Evolutionary conservation across 1,140 invertebrate genomes (phyloP), one percentile per base, ranked within the genome.

Genomic region (Lerema accius): DNA sequence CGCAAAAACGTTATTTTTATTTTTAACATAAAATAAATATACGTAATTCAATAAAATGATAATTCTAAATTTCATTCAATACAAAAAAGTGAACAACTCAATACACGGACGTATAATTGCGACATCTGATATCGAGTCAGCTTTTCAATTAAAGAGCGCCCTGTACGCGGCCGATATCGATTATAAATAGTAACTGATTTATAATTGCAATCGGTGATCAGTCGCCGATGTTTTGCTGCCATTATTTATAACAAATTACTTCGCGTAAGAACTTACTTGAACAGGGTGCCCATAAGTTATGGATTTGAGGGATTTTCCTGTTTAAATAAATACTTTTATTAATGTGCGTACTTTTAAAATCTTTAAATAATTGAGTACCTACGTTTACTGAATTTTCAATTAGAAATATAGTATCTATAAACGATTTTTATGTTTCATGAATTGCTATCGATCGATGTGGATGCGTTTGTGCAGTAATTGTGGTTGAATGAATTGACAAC

Each of bases 191-290:
- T 60, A 56, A 82, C 77, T 78, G 71, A 80, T 80, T 82, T 79
- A 83, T 85, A 85, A 85, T 85, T 84, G 78, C 69, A 59, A 53
- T 43, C 56, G n/a, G 65, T 39, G 68, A 65, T 71, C 67, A 67
- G 63, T 71, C 70, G 60, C 67, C 32, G 71, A 51, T 63, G 78
- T 81, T 76, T 79, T 77, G 67, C 63, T 23, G 46, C 16, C 48
- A 62, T 74, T 80, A 72, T 72, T 80, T 81, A 77, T 78, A 78
- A 80, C 76, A 76, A 78, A 80, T 80, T 73, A 62, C 73, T 69
- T 32, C 46, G 58, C 37, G 60, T 63, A 45, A 59, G 55, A 48
- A 59, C 55, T 59, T 32, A 59, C 55, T 59, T 48, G 55, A 4
- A 17, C 26, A n/a, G 1, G 9, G 43, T 46, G 42, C 13, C 55